These are phyloP conservation scores for Brevimyrus niger DNA, from an alignment of 2,113 vertebrate genomes.

Conservation along the genomic window DNA sequence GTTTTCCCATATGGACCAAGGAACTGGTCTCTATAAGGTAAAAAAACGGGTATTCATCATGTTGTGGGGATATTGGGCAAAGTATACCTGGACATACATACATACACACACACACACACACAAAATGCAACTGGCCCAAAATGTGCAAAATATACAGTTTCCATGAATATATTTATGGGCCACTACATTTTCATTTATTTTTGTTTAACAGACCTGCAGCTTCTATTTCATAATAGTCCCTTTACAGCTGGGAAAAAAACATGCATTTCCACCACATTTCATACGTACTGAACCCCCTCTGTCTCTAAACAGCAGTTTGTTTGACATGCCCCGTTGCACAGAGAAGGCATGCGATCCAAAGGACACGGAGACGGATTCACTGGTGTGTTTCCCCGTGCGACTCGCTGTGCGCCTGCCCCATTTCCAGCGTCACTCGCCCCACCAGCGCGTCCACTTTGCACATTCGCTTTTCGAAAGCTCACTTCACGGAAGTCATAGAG, in stretches of 20 bases:
- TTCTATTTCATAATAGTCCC: not conserved
- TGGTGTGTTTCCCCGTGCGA: not conserved
- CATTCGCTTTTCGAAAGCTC: not conserved
- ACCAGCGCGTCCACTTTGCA: not conserved
- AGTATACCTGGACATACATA: not conserved
- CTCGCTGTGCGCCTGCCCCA: not conserved
- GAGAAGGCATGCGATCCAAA: not conserved
- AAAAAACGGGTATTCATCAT: no score
- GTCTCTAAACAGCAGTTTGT: not conserved
- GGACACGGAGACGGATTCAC: not conserved
- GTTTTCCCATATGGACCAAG: no score
- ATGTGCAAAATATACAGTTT: not conserved
- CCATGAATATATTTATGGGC: slow-evolving; percentile 6
- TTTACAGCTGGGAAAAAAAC: not conserved
- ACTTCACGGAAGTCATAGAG: not conserved
- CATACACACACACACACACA: not conserved
- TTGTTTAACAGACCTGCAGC: not conserved
- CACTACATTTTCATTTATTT: slow-evolving; percentile 12
- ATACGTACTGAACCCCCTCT: not conserved
- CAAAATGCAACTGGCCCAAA: not conserved
- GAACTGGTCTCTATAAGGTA: no score
- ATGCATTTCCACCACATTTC: not conserved
- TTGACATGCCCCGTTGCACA: not conserved
- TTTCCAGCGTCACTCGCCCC: not conserved
- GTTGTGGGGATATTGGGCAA: no score